These are phyloP conservation scores for Eubasilissa regina DNA, from an alignment of 1,140 invertebrate genomes.

Conservation along the genomic window DNA sequence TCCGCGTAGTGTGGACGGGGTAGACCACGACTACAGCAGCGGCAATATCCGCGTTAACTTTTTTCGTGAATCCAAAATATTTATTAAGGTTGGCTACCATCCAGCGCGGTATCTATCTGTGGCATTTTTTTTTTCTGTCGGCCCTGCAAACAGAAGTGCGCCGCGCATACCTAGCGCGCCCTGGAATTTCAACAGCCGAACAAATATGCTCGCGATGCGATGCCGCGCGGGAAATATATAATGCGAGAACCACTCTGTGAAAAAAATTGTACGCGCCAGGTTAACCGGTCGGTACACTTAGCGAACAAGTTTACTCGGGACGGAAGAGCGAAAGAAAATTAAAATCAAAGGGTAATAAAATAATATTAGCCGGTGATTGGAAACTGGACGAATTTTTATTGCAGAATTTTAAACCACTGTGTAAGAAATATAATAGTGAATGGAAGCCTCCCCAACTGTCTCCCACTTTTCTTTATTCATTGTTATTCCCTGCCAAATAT, in stretches of 20 bases:
- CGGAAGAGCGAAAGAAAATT: too few relatives aligned
- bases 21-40: neutral
- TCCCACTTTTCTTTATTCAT: too few relatives aligned
- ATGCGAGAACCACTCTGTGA: neutral
- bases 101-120: slow-evolving; percentile 44
- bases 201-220: slow-evolving; percentile 5
- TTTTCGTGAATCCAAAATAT: slow-evolving; percentile 57
- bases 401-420: too few relatives aligned
- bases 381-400: too few relatives aligned
- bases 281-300: too few relatives aligned
- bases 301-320: too few relatives aligned
- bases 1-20: neutral
- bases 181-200: slow-evolving; percentile 21
- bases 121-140: slow-evolving; percentile 33
- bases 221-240: slow-evolving; percentile 3
- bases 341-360: too few relatives aligned
- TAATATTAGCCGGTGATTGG: too few relatives aligned
- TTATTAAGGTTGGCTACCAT: slow-evolving; percentile 52
- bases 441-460: too few relatives aligned
- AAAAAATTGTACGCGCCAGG: too few relatives aligned
- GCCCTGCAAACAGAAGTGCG: neutral
- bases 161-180: neutral
- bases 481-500: too few relatives aligned
- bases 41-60: slow-evolving; percentile 28
- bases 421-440: too few relatives aligned